Evolutionary conservation across 2,888 invertebrate genomes (phyloP).

Genomic region (Troilus luridus): DNA sequence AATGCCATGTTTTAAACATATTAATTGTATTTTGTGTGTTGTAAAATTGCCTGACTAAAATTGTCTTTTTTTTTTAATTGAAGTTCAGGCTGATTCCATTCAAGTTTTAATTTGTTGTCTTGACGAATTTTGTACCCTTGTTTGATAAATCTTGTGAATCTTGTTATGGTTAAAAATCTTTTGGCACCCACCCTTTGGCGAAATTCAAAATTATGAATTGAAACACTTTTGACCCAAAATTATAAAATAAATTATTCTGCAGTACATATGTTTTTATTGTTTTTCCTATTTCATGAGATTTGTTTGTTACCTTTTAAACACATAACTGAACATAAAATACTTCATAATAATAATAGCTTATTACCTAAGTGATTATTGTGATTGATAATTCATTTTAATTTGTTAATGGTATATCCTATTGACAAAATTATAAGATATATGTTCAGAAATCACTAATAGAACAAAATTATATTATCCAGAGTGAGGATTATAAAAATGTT

Average conservation of each 20-base stretch:
- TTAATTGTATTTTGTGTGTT: conserved; percentile 22
- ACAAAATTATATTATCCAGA: too few species aligned
- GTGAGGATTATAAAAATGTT: too few species aligned
- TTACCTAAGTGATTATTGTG: too few species aligned
- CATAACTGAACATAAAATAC: too few species aligned
- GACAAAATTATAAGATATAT: too few species aligned
- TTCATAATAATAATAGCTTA: too few species aligned
- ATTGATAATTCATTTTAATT: too few species aligned
- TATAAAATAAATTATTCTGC: conserved; percentile 42
- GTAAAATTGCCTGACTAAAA: background rate
- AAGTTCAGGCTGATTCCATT: conserved; percentile 9
- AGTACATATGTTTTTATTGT: background rate
- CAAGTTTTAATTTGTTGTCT: background rate
- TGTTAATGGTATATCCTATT: too few species aligned
- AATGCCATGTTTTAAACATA: background rate
- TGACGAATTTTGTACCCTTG: conserved; percentile 55
- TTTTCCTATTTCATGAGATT: background rate
- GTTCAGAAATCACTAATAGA: too few species aligned
- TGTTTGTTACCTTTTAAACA: too few species aligned
- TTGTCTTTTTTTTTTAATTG: background rate
- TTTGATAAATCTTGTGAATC: conserved; percentile 52
- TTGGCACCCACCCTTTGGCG: conserved; percentile 48
- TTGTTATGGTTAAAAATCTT: conserved; percentile 49
- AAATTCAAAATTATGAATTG: background rate
- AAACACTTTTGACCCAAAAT: conserved; percentile 53